phyloP scores from a whole-genome alignment of 2,113 vertebrate species.

The Hemibagrus wyckioides region DNA sequence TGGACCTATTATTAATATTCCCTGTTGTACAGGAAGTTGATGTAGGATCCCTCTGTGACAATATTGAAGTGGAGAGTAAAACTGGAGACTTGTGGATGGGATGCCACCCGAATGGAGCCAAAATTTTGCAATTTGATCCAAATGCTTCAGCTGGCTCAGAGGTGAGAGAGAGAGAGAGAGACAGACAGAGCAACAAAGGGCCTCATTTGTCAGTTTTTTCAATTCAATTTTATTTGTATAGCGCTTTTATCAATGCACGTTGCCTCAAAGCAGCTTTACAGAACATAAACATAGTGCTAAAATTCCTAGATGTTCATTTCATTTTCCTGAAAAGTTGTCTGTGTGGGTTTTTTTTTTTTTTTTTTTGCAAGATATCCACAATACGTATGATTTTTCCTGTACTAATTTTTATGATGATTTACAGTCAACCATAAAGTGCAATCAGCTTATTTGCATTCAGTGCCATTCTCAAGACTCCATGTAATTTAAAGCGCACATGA shows the following conservation, averaged over 20 bases:
- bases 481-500: neutral
- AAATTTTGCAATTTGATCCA: constrained; percentile 64
- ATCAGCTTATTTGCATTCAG: neutral
- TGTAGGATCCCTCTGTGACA: constrained; percentile 81
- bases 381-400: neutral
- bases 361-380: neutral
- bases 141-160: constrained; percentile 85
- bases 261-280: too few relatives aligned
- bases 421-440: neutral
- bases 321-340: too few relatives aligned
- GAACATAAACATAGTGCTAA: too few relatives aligned
- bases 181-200: neutral
- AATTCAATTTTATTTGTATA: too few relatives aligned
- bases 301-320: too few relatives aligned
- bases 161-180: constrained; percentile 71
- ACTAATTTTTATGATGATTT: too few relatives aligned
- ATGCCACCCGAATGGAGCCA: constrained; percentile 82
- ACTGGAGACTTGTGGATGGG: constrained; percentile 88
- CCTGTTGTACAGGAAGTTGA: constrained; percentile 69
- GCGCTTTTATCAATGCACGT: too few relatives aligned
- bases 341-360: too few relatives aligned
- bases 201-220: neutral
- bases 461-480: neutral
- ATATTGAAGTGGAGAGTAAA: constrained; percentile 80
- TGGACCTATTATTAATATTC: neutral